Base-by-base conservation (phyloP, 2,888 invertebrate species). In the Ditylenchus weischeri region DNA sequence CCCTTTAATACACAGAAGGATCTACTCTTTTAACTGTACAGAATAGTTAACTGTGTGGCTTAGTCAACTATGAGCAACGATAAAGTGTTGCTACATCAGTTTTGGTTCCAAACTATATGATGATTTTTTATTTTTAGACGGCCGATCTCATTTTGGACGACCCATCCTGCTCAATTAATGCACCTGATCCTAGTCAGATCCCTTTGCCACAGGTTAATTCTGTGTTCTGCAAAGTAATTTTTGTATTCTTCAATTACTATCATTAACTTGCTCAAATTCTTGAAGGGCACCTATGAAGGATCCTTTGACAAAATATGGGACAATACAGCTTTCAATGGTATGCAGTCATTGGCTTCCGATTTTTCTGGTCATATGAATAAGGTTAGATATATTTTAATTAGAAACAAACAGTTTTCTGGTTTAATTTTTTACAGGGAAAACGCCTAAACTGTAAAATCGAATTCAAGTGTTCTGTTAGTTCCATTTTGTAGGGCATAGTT, bases 131-230 rank as follows among this genome's bases (percentile, higher is more conserved):
- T 61, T 66, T 73, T 67, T 57, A 78, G 75, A 77, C 78, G 21
- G 77, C 75, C 57, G 68, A 67, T n/a, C 65, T 78, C 4, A 62
- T 72, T 10, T 61, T 78, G 50, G 78, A 77, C 49, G 75, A 78
- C 64, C 35, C 67, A 6, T 36, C 36, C 19, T 49, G 50, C 29
- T 63, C 63, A 8, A 65, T 65, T 18, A 60, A 64, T 7, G 72
- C 76, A 23, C 78, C 78, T 0, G 75, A 76, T 66, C 73, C 78
- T 15, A 75, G 78, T 10, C 69, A 72, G 58, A 65, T 78, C 13
- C 78, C 79, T 0, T 69, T 77, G 47, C 76, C 78, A 18, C 23
- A 64, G 62, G 36, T 64, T 13, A 54, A 54, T 54, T 21, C 54
- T 10, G 29, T 54, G 11, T 54, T 54, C n/a, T 18, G 54, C 54